Conservation (phyloP, 2,797 vertebrate species). For the Amblyraja radiata region DNA sequence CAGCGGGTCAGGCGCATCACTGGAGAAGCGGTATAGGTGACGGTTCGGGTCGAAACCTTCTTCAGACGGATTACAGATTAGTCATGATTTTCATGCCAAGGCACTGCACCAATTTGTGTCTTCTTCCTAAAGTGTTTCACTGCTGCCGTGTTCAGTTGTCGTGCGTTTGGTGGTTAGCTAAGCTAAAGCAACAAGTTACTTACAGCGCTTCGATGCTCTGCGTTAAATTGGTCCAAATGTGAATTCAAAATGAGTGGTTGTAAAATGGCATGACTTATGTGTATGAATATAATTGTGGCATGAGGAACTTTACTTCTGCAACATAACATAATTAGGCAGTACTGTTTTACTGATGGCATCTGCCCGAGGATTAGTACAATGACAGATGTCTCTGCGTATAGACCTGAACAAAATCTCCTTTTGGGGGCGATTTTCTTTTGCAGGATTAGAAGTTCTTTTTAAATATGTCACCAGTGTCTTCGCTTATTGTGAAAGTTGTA, state of each 20-base stretch:
- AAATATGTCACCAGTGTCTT: background rate
- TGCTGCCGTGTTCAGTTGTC: background rate
- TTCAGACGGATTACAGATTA: too few relatives aligned
- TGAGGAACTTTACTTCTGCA: background rate
- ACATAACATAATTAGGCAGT: conserved; percentile 8
- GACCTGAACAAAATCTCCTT: conserved; percentile 12
- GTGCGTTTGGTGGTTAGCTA: background rate
- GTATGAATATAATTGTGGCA: background rate
- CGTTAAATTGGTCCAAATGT: background rate
- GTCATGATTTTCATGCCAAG: background rate
- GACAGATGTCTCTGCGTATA: conserved; percentile 23
- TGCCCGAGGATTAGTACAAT: conserved; percentile 16
- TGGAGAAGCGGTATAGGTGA: too few relatives aligned
- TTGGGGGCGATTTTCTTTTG: background rate
- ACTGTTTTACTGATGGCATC: conserved; percentile 34
- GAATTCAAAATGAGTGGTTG: too few relatives aligned
- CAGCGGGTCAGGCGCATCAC: too few relatives aligned
- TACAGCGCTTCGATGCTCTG: background rate
- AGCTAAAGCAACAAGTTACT: too few relatives aligned
- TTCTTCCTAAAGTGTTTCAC: background rate
- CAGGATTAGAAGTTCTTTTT: background rate
- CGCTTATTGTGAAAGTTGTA: background rate
- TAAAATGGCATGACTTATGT: background rate
- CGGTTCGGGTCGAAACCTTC: too few relatives aligned
- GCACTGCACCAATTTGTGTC: background rate